Conservation (phyloP, 2,888 invertebrate species). For the Platypus cylindrus region DNA sequence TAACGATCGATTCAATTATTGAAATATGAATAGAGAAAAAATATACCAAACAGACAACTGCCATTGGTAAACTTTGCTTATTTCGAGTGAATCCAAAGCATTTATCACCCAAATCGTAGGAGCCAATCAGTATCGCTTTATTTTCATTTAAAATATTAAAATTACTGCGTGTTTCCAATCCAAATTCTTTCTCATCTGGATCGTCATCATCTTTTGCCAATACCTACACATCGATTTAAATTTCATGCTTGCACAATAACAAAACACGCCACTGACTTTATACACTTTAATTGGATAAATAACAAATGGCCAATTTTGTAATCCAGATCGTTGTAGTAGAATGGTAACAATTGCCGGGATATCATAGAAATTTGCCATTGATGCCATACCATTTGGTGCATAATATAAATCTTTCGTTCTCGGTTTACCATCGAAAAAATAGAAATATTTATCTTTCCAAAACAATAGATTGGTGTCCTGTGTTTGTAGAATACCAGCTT, state of each 20-base stretch:
- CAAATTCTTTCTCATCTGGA: constrained; percentile 28
- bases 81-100: constrained; percentile 46
- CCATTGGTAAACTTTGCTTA: constrained; percentile 48
- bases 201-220: constrained; percentile 14
- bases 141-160: constrained; percentile 43
- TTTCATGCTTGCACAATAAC: background rate
- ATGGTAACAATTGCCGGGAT: constrained; percentile 39
- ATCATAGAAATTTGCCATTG: constrained; percentile 44
- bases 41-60: constrained; percentile 41
- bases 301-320: constrained; percentile 23
- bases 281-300: constrained; percentile 23
- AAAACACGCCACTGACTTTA: constrained; percentile 13
- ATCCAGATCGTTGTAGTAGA: constrained; percentile 32
- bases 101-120: constrained; percentile 44
- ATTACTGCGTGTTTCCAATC: constrained; percentile 41
- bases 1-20: too few relatives aligned
- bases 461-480: constrained; percentile 37
- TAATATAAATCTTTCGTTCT: constrained; percentile 41
- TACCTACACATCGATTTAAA: constrained; percentile 5
- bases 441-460: constrained; percentile 47
- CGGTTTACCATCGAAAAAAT: constrained; percentile 51
- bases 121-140: constrained; percentile 45
- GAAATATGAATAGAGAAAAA: background rate
- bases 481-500: constrained; percentile 39
- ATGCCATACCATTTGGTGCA: constrained; percentile 42